A percentile compares a stretch with the other conserved stretches of the same genome.
phyloP scores from a whole-genome alignment of 2,797 vertebrate genomes.

The Alcedo quadribrachys region DNA sequence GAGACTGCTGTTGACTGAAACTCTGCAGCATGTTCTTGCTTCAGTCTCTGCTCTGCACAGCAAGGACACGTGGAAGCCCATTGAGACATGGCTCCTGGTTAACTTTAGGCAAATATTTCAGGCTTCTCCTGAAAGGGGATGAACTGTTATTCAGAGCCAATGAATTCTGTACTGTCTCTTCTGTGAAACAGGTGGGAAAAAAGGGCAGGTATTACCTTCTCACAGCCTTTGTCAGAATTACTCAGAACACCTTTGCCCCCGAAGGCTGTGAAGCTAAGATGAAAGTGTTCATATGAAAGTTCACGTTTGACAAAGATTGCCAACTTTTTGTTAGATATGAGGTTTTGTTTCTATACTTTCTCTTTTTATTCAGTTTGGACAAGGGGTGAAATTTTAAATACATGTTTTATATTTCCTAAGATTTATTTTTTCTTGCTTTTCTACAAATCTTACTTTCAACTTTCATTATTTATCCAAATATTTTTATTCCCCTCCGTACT shows the following conservation, averaged over 20 bases:
- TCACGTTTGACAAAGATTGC: not conserved
- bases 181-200: not conserved
- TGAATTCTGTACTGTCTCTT: not conserved
- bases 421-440: not conserved
- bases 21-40: not conserved
- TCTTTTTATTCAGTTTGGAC: not conserved
- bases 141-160: not conserved
- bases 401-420: not conserved
- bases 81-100: not conserved
- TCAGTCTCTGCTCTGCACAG: not conserved
- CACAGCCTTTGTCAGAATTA: not conserved
- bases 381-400: not conserved
- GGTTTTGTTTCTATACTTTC: not conserved
- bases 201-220: not conserved
- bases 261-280: not conserved
- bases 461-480: not conserved
- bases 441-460: not conserved
- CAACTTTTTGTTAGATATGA: not conserved
- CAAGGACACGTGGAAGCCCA: not conserved
- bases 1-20: not conserved
- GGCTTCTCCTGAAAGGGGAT: not conserved
- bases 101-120: not conserved
- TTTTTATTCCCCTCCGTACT: not conserved
- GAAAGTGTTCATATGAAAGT: not conserved
- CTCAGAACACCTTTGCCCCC: not conserved